Conservation (phyloP, 1,140 invertebrate species). For the Ruditapes philippinarum region DNA sequence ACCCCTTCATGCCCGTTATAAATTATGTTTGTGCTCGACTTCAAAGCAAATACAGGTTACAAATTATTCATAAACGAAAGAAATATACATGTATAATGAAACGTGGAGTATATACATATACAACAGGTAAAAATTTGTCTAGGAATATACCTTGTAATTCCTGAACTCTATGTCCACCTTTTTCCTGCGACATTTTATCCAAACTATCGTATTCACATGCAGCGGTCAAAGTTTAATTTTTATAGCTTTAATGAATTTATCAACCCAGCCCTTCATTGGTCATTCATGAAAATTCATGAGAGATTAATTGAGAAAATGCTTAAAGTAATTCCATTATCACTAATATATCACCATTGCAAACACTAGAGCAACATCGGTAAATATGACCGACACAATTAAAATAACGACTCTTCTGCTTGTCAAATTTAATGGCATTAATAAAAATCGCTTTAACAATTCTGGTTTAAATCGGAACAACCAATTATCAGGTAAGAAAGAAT, state of each 20-base stretch:
- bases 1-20: too few relatives aligned
- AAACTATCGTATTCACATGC: too few relatives aligned
- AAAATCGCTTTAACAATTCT: background rate
- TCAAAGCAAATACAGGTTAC: too few relatives aligned
- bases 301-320: background rate
- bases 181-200: too few relatives aligned
- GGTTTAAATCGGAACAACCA: conserved; percentile 13
- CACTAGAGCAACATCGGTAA: conserved; percentile 18
- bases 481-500: background rate
- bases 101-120: background rate
- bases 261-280: background rate
- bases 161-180: background rate
- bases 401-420: conserved; percentile 7
- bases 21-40: too few relatives aligned
- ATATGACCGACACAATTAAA: conserved; percentile 23
- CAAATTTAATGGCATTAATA: conserved; percentile 17
- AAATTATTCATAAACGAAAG: background rate
- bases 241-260: background rate
- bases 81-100: background rate
- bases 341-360: background rate
- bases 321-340: background rate
- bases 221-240: background rate
- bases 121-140: background rate
- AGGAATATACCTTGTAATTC: background rate
- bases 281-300: background rate